Percentiles rank a stretch among this genome's conserved stretches.
Evolutionary conservation across 2,797 vertebrate genomes (phyloP).

Genomic region (Phyllotis vaccarum): DNA sequence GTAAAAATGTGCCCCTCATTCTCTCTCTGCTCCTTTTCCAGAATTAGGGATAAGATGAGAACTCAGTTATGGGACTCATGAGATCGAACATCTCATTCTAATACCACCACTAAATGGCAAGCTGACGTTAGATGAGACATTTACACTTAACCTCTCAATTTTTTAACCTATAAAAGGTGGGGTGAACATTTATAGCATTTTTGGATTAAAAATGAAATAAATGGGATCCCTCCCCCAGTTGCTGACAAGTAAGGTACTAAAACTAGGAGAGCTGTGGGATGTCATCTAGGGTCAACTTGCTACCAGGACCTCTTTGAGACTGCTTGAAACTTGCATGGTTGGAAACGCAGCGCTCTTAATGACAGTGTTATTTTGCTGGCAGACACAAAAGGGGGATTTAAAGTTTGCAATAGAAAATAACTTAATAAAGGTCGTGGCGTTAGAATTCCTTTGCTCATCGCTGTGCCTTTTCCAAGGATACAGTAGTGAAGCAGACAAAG

Average conservation of each 20-base stretch:
- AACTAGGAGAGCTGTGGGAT: background rate
- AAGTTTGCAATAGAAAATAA: background rate
- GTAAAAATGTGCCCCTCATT: background rate
- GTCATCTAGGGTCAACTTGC: background rate
- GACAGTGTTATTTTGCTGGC: background rate
- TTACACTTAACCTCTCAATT: constrained; percentile 47
- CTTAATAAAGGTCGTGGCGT: background rate
- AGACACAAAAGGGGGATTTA: background rate
- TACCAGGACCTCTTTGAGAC: background rate
- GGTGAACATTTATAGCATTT: constrained; percentile 46
- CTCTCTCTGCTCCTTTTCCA: background rate
- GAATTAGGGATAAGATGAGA: background rate
- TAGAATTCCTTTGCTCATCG: background rate
- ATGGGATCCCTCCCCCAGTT: background rate
- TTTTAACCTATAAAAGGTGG: constrained; percentile 27
- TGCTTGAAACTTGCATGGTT: background rate
- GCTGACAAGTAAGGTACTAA: background rate
- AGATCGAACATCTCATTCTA: background rate
- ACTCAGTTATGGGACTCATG: background rate
- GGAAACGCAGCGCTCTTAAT: background rate
- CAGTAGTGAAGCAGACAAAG: background rate
- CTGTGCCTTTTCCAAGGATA: background rate
- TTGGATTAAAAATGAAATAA: constrained; percentile 21
- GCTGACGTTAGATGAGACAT: background rate
- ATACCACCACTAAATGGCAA: background rate